Conservation (phyloP, 2,113 vertebrate genomes). For the Callaeas wilsoni region DNA sequence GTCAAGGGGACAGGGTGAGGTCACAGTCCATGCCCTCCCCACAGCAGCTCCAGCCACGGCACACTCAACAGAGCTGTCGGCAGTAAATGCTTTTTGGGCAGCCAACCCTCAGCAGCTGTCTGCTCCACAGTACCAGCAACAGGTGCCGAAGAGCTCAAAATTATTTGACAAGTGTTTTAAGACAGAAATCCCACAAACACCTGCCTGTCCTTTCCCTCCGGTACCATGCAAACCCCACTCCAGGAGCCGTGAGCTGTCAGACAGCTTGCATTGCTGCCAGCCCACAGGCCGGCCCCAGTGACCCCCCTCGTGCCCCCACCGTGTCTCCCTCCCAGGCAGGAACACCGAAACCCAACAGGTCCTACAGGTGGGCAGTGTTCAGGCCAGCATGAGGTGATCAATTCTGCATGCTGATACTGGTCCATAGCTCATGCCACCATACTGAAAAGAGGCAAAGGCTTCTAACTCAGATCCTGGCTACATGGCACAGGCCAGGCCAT, state of each 20-base stretch:
- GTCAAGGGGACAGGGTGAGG: neutral
- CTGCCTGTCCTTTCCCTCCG: neutral
- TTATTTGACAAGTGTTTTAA: neutral
- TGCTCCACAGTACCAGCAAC: neutral
- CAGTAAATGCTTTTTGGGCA: neutral
- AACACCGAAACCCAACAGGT: neutral
- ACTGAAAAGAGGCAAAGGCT: neutral
- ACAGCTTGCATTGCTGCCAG: neutral
- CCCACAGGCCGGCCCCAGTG: neutral
- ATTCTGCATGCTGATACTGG: neutral
- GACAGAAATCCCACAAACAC: neutral
- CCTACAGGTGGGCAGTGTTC: neutral
- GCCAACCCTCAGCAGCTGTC: neutral
- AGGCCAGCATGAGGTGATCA: neutral
- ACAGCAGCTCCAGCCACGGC: rapidly evolving
- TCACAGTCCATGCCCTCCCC: neutral
- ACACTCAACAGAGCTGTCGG: neutral
- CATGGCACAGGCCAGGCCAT: neutral
- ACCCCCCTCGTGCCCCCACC: rapidly evolving
- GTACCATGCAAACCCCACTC: neutral
- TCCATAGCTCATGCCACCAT: neutral
- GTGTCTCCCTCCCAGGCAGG: rapidly evolving
- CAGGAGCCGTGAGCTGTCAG: neutral
- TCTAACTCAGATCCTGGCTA: neutral
- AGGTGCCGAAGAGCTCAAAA: neutral